Conservation (phyloP, 2,888 invertebrate species). For the Biston betularia region DNA sequence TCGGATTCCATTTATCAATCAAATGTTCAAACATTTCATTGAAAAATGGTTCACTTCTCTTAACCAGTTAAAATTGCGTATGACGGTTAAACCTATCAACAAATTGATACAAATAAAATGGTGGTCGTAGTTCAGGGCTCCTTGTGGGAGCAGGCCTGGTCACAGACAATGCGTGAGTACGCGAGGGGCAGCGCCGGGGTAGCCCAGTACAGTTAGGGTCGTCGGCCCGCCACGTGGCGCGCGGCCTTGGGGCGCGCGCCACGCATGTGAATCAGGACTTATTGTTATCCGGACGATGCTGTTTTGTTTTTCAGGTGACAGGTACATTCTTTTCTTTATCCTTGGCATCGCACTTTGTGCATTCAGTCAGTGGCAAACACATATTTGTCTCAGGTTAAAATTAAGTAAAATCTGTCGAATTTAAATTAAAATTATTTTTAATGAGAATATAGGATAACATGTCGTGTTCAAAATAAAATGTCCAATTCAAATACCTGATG, state of each 20-base stretch:
- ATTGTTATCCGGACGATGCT: constrained; percentile 12
- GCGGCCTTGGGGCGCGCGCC: constrained; percentile 39
- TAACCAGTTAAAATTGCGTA: too few relatives aligned
- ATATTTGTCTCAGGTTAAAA: too few relatives aligned
- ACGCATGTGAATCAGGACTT: constrained; percentile 27
- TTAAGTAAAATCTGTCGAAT: too few relatives aligned
- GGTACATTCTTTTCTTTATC: neutral
- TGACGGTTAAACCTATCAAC: too few relatives aligned
- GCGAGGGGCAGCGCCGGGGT: constrained; percentile 33
- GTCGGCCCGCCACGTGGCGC: constrained; percentile 43
- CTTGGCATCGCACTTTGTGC: neutral
- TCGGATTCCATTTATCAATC: too few relatives aligned
- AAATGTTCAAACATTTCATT: too few relatives aligned
- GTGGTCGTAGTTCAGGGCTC: neutral
- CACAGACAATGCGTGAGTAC: neutral
- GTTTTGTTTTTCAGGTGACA: constrained; percentile 19
- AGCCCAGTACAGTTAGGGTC: constrained; percentile 47
- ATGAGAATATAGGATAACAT: too few relatives aligned
- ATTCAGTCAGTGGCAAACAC: neutral
- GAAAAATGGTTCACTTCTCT: too few relatives aligned
- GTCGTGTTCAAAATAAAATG: too few relatives aligned
- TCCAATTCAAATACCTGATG: too few relatives aligned
- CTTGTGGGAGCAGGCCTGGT: neutral
- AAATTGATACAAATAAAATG: too few relatives aligned
- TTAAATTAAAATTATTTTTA: too few relatives aligned